Evolutionary conservation across 2,888 invertebrate species (phyloP), one percentile per base, ranked within the genome.

Genomic region (Netelia virgata): DNA sequence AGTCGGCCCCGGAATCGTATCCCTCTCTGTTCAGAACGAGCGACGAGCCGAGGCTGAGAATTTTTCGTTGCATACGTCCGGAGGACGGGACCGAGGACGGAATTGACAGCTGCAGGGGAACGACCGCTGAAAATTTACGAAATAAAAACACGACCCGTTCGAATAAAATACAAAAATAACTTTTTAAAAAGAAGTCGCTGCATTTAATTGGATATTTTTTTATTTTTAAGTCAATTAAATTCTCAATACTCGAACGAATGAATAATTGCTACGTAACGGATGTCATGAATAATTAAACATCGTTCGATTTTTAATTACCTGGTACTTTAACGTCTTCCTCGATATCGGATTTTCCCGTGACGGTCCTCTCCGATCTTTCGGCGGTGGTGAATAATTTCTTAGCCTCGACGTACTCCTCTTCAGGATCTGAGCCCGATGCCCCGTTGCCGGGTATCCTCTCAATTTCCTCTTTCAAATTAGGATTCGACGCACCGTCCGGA

Each of bases 401-500:
- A 3, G 92, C 93, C 94, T 96, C 89, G 93, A 93, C 88, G 86
- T 93, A 94, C 85, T 93, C 93, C 82, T 93, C 93, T 73, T 96
- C 95, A 81, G 95, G 94, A 92, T 96, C 96, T n/a, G 95, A 95
- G 83, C 93, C 94, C n/a, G 95, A 95, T 10, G 96, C 95, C 5
- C 96, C 96, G 84, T 95, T 96, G 14, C 96, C 96, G 0, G 96
- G 95, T 87, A 95, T 93, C 90, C 96, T 94, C 88, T 95, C 95
- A 75, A 94, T 93, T 93, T 96, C 96, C 92, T 96, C 97, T 79
- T 96, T 95, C 89, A 98, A 95, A 94, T 98, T 98, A 18, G 98
- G 98, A 95, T 98, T 98, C 28, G 98, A 98, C 72, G 98, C 98
- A 66, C 98, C 98, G 90, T 98, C 98, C 5, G 98, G 98, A 94